Base-by-base conservation (phyloP, 2,888 invertebrate species). In the Caenorhabditis zanzibari region DNA sequence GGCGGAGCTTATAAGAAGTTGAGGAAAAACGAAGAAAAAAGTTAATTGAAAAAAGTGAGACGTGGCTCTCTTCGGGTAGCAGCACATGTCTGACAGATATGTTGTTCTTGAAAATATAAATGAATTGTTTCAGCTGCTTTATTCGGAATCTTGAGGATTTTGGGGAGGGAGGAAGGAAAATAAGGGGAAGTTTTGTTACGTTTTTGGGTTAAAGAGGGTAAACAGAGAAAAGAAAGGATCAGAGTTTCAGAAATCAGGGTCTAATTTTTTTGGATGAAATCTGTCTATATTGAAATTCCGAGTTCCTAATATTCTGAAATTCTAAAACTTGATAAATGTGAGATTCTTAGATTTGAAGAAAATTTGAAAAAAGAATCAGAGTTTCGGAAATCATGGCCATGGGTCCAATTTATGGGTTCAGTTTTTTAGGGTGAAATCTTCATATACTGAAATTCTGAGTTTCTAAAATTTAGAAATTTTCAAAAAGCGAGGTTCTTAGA, bases 1-100 rank as follows among this genome's bases (percentile, higher is more conserved):
- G 71, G 58, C 58, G 69, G 24, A n/a, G 69, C 38, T 22, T 41
- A 9, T 14, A 7, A 41, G 41, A 26, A 44, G 54, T 47, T 47
- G 47, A 19, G 64, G 49, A 49, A 24, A 16, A 28, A n/a, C 32
- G 35, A 44, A 24, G 38, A 38, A 63, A 54, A 72, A 74, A 74
- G 74, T 74, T 74, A 74, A 74, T 74, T 74, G 63, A 74, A 74
- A n/a, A 59, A 59, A 28, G 52, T 19, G 41, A 24, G 68, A 19
- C 19, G 47, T 47, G 47, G 47, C 47, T 47, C 47, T 47, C 32
- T 49, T 47, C 7, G n/a, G 5, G n/a, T n/a, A n/a, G 16, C 49
- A 61, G 72, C 72, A 72, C 72, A 52, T 44, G 61, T 59, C 72
- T 32, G 32, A 68, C 49, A 54, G 38, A 54, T 26, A 47, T 44